Evolutionary conservation across 1,140 invertebrate species (phyloP).

Genomic region (Trinorchestia longiramus): DNA sequence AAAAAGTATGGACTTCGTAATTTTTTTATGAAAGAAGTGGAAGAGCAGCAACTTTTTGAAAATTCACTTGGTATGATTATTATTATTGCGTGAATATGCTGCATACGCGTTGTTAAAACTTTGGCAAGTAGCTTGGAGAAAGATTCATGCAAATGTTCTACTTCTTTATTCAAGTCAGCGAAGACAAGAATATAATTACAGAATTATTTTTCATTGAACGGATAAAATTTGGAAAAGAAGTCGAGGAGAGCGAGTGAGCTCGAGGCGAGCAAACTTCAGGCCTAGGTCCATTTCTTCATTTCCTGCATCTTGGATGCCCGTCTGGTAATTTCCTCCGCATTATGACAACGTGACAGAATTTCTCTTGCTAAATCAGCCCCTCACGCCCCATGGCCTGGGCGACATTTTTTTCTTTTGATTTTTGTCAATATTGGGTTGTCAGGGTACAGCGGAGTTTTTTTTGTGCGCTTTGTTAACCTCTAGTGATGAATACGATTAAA

Average conservation of each 20-base stretch:
- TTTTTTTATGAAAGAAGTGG: background rate
- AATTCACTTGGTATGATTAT: background rate
- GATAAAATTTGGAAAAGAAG: background rate
- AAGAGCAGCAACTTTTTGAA: background rate
- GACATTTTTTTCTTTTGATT: background rate
- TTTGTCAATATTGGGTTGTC: background rate
- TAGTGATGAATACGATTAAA: no score
- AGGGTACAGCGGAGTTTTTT: background rate
- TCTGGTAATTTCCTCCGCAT: conserved; percentile 25
- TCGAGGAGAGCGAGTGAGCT: background rate
- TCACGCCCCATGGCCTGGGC: background rate
- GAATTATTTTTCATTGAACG: background rate
- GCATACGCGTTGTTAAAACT: background rate
- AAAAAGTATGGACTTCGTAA: background rate
- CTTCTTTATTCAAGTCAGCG: background rate
- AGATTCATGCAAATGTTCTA: background rate
- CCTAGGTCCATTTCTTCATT: conserved; percentile 14
- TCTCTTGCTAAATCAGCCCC: background rate
- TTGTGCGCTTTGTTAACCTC: no score
- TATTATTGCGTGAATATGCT: background rate
- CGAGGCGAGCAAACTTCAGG: background rate
- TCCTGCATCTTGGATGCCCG: background rate
- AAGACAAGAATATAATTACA: background rate
- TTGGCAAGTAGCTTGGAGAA: background rate
- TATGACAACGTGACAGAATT: conserved; percentile 15